These are phyloP conservation scores for Coleophora deauratella DNA, from an alignment of 2,888 invertebrate species.

Conservation along the genomic window DNA sequence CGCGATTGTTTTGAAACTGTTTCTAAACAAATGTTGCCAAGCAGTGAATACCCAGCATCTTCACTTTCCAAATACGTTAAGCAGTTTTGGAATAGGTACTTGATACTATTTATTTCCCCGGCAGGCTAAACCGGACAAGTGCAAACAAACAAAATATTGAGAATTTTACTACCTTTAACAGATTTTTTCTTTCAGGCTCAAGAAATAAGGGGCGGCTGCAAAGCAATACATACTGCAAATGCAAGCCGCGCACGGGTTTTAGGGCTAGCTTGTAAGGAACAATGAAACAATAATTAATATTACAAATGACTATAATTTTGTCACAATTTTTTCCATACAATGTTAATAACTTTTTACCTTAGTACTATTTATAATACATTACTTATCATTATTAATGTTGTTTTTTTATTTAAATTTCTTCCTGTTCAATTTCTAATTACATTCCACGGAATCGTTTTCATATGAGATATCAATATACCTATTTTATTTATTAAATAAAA, in stretches of 20 bases:
- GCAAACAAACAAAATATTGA: too few species aligned
- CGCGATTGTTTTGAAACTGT: too few species aligned
- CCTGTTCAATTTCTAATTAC: constrained; percentile 68
- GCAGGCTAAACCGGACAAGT: too few species aligned
- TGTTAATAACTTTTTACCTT: constrained; percentile 75
- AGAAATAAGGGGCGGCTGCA: too few species aligned
- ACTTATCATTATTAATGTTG: constrained; percentile 69
- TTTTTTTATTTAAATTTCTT: constrained; percentile 69
- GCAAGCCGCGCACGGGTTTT: neutral
- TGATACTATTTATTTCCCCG: too few species aligned
- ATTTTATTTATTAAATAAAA: constrained; percentile 36
- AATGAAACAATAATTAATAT: constrained; percentile 70
- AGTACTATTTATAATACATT: constrained; percentile 72
- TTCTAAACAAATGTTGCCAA: too few species aligned
- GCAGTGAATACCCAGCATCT: too few species aligned
- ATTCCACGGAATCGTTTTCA: constrained; percentile 59
- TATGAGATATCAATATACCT: constrained; percentile 43
- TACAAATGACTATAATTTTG: constrained; percentile 77
- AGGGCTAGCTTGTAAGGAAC: too few species aligned
- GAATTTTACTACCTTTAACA: too few species aligned
- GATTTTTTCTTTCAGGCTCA: too few species aligned
- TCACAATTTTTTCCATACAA: constrained; percentile 75
- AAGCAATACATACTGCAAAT: neutral
- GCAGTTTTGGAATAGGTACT: too few species aligned
- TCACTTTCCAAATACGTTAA: too few species aligned